Evolutionary conservation across 2,888 invertebrate genomes (phyloP).

Genomic region (Elysia crispata): DNA sequence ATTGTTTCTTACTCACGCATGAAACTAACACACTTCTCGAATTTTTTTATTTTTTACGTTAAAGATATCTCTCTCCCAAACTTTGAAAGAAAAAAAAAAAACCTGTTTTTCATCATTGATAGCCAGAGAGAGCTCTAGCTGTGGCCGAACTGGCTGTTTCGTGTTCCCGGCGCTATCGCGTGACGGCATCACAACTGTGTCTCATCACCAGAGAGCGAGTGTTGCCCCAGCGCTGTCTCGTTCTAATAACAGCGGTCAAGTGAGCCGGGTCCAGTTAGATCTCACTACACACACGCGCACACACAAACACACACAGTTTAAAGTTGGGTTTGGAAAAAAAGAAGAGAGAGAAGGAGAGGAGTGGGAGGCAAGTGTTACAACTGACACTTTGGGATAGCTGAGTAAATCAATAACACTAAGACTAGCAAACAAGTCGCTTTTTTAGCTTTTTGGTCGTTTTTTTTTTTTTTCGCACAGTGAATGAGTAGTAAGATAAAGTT

Average conservation of each 20-base stretch:
- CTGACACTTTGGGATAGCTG: conserved; percentile 11
- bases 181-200: background rate
- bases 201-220: background rate
- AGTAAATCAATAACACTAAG: no score
- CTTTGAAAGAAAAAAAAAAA: no score
- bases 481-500: no score
- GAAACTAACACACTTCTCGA: no score
- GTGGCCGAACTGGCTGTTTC: background rate
- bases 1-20: no score
- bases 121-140: no score
- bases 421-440: no score
- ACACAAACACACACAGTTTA: background rate
- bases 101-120: no score
- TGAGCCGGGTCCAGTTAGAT: conserved; percentile 15
- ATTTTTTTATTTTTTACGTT: no score
- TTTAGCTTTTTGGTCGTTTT: no score
- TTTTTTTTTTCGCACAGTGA: no score
- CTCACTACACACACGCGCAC: background rate
- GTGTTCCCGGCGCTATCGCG: background rate
- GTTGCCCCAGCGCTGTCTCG: conserved; percentile 10
- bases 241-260: conserved; percentile 18
- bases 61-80: no score
- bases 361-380: background rate
- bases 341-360: conserved; percentile 4
- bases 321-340: conserved; percentile 13